Evolutionary conservation across 1,140 invertebrate species (phyloP), one percentile per base, ranked within the genome.

Genomic region (Muscidifurax raptorellus): DNA sequence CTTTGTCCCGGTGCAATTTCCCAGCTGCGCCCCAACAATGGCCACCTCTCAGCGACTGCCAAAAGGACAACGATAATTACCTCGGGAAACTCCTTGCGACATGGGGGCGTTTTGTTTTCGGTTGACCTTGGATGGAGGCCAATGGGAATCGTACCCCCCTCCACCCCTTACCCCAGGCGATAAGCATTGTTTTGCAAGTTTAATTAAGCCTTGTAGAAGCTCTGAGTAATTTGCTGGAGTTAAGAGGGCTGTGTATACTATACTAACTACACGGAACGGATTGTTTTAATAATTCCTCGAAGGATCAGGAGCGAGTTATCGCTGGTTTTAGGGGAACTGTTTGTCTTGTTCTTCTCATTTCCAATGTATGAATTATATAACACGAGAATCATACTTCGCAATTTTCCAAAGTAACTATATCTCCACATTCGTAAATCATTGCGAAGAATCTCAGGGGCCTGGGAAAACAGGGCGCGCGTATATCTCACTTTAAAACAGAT

Each of bases 1-100:
- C 27, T 84, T 79, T 71, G 30, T 25, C n/a, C 22, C 13, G 32
- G 18, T 28, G 32, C n/a, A 66, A 76, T 64, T 22, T 47, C 52
- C 22, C 25, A 22, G 40, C n/a, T 44, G 32, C 25, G n/a, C 28
- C 40, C 71, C 22, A 36, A 85, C 84, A 85, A 85, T 81, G 72
- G 72, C 30, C 52, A 6, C 52, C 52, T 22, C 52, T 13, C 18
- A 0, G 10, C 64, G 12, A 79, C 66, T 78, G 80, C 44, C 79
- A 85, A 82, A 30, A 72, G 84, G 59, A 79, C 75, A 71, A 78
- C 78, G 80, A 82, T 85, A 82, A 82, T 85, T 85, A 85, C 52
- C 36, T n/a, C n/a, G 30, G 75, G 75, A 84, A 79, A 84, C 66
- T 79, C 59, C n/a, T 40, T 32, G 15, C 5, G 22, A 74, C 64